Base-by-base conservation (phyloP, 2,888 invertebrate genomes). In the Blastobasis adustella region DNA sequence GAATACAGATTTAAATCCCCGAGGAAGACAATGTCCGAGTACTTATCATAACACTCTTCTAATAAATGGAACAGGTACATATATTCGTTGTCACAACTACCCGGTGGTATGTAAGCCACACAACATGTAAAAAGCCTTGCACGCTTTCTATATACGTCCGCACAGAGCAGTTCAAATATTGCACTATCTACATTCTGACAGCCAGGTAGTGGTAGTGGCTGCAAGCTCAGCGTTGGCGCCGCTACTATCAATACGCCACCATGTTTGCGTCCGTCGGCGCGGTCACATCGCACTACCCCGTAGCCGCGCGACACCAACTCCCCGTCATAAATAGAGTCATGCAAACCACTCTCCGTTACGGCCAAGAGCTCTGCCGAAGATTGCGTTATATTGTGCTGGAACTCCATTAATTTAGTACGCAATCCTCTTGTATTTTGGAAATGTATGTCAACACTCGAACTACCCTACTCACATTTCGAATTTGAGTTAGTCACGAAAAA, bases 1-100 rank as follows among this genome's bases (percentile, higher is more conserved):
- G 57, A 56, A 42, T 49, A 50, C 47, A 57, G 39, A 52, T 59
- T 57, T 44, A 55, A 55, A 51, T 57, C 54, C 9, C 57, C 55
- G 10, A 55, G 8, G 38, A 57, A 10, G 6, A 57, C 39, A 41
- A 57, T 5, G 46, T 49, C 39, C 39, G 44, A 46, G 40, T 45
- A 53, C 23, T 44, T 51, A 5, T 4, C 6, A 42, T 42, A 48
- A 23, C 10, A 10, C 5, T 49, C n/a, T 45, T 49, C 44, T 44
- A 49, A n/a, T 43, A 50, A 6, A 9, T 46, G 23, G 40, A 50
- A 50, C 5, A 50, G 8, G 8, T 5, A 6, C 45, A 45, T 40
- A n/a, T 50, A 50, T 41, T 49, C 44, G 10, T 7, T 44, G 37
- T 49, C 45, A 38, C 10, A n/a, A 44, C 49, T 44, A n/a, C 10